phyloP scores from a whole-genome alignment of 2,113 vertebrate species.

The Petaurus breviceps region DNA sequence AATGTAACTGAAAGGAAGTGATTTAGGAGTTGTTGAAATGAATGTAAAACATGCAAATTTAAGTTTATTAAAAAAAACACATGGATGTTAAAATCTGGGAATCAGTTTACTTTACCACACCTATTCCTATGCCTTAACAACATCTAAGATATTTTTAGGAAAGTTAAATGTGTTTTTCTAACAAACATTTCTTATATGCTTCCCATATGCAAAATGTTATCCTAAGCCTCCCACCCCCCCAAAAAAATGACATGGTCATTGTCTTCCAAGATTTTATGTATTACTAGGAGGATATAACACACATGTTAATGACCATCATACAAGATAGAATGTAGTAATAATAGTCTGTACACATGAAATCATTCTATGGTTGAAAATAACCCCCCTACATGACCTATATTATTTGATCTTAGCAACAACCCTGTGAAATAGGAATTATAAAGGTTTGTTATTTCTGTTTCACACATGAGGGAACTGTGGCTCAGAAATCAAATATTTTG shows the following conservation, averaged over 20 bases:
- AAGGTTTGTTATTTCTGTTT: neutral
- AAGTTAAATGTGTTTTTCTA: neutral
- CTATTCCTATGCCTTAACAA: neutral
- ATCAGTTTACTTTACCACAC: neutral
- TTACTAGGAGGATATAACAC: neutral
- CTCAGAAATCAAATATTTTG: neutral
- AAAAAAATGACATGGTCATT: neutral
- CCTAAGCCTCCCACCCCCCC: neutral
- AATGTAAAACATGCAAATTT: constrained; percentile 17
- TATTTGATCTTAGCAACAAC: neutral
- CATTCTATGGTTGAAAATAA: neutral
- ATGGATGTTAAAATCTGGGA: constrained; percentile 10
- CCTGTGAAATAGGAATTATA: neutral
- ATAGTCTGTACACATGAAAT: neutral
- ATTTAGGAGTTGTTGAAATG: constrained; percentile 34
- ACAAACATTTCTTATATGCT: neutral
- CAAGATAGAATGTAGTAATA: neutral
- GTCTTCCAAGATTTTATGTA: neutral
- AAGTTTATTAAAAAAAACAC: constrained; percentile 50
- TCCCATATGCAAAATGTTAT: neutral
- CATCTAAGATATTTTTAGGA: neutral
- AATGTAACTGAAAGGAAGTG: constrained; percentile 45
- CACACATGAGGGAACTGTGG: neutral
- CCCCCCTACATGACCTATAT: neutral
- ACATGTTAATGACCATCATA: neutral